These are phyloP conservation scores for Lasioglossum figueresi DNA, from an alignment of 2,888 invertebrate species.

Conservation along the genomic window DNA sequence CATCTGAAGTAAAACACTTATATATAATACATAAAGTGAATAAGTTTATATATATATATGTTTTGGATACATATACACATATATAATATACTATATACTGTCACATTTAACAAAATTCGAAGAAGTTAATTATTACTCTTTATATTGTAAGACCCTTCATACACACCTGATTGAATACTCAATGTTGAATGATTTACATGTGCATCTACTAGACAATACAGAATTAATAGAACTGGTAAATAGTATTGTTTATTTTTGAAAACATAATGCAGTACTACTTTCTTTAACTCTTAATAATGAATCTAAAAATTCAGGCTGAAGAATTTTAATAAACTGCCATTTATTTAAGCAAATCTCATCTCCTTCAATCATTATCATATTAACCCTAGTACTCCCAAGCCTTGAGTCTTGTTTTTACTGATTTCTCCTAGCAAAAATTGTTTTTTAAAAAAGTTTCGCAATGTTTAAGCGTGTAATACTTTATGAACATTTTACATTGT, in stretches of 20 bases:
- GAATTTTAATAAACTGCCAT: background rate
- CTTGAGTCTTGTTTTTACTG: no score
- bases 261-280: background rate
- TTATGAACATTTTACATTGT: no score
- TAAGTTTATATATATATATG: background rate
- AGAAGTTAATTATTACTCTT: constrained; percentile 31
- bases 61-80: constrained; percentile 15
- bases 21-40: constrained; percentile 7
- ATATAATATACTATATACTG: constrained; percentile 26
- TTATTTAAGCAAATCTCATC: background rate
- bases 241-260: background rate
- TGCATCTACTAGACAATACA: background rate
- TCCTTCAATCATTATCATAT: background rate
- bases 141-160: constrained; percentile 29
- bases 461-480: no score
- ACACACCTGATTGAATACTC: constrained; percentile 29
- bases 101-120: constrained; percentile 24
- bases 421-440: no score
- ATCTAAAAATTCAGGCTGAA: background rate
- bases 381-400: no score
- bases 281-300: background rate
- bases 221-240: background rate
- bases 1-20: constrained; percentile 23
- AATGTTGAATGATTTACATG: constrained; percentile 8
- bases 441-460: no score